Conservation (phyloP, 2,113 vertebrate genomes). For the Mesoclemmys tuberculata region DNA sequence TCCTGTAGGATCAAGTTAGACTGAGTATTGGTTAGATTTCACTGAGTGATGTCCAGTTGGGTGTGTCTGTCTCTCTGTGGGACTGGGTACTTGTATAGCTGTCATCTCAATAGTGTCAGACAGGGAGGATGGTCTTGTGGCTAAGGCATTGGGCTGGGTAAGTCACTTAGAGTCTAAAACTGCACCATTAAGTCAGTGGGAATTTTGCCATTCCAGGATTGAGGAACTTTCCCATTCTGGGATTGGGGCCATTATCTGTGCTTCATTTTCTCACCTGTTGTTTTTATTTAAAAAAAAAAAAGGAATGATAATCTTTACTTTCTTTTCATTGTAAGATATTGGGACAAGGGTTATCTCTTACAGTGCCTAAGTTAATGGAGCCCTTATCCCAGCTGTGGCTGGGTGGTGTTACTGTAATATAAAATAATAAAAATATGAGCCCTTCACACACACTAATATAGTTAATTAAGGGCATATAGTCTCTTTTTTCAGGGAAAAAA, state of each 20-base stretch:
- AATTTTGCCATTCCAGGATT: background rate
- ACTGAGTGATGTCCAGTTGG: background rate
- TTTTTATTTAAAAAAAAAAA: background rate
- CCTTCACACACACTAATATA: background rate
- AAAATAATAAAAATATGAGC: background rate
- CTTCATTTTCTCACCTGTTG: background rate
- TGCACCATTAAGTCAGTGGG: background rate
- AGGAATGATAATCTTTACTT: background rate
- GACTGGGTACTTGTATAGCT: background rate
- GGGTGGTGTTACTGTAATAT: background rate
- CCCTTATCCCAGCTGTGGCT: background rate
- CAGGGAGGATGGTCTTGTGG: background rate
- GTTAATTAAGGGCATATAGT: background rate
- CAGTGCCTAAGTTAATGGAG: accelerated
- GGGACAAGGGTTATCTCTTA: background rate
- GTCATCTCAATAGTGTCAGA: background rate
- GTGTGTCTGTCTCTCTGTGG: background rate
- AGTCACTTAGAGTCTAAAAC: background rate
- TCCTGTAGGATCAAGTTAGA: background rate
- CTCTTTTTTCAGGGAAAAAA: background rate
- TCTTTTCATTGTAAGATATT: background rate
- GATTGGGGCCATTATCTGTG: background rate
- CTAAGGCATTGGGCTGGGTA: background rate
- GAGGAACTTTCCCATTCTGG: background rate
- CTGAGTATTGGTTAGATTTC: background rate